Evolutionary conservation across 2,113 vertebrate genomes (phyloP), one percentile per base, ranked within the genome.

Genomic region (Urocolius indicus): DNA sequence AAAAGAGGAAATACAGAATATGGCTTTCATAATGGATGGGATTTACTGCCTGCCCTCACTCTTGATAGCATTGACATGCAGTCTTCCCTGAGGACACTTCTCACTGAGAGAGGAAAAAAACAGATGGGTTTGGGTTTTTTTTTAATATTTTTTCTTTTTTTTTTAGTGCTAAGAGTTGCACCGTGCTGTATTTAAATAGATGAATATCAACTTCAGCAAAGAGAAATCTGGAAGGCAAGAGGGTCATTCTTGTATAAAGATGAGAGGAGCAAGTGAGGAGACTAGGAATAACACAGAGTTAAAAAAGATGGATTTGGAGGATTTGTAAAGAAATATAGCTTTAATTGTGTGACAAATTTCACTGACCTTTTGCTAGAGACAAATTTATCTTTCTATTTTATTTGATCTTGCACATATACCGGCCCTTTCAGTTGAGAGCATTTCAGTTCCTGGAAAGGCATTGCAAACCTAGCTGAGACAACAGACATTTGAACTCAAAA

Each of bases 401-500:
- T 93, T 96, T 96, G 51, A 77, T 89, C 77, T 89, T 54, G 10
- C 57, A 71, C 17, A 3, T 24, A 83, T 62, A 91, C 26, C 69
- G 90, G 30, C 27, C 58, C 48, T 94, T 95, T 90, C 63, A 63
- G 41, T 27, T 89, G 34, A 57, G 48, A 67, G 89, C 18, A 74
- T 84, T 95, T 93, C 67, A 57, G 22, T 51, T 95, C 75, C 84
- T 72, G 34, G 69, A 92, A 93, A 84, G 27, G 54, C 54, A 74
- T 68, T 87, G 38, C 72, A 91, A 88, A 87, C 23, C 75, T 90
- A 55, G 38, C 45, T 84, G 72, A 84, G 68, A 95, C 5, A 36
- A 92, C 59, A 87, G 89, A 63, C 26, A 67, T 77, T 73, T 94
- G 93, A 95, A 94, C 68, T 93, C 51, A 81, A 66, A 91, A 88